phyloP scores from a whole-genome alignment of 2,113 vertebrate species.

The Catagonus wagneri region DNA sequence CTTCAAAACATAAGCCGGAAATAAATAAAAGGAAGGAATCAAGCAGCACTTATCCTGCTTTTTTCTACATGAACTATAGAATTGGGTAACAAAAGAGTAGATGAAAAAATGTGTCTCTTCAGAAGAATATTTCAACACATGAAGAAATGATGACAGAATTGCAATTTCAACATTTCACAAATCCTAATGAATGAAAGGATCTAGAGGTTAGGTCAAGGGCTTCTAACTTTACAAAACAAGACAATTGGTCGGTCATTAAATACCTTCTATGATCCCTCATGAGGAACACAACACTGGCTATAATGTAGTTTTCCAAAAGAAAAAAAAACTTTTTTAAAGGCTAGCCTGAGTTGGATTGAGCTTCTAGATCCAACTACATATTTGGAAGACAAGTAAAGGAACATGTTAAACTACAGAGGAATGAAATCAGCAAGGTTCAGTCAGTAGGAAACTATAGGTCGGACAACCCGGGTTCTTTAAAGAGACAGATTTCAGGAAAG shows the following conservation, averaged over 20 bases:
- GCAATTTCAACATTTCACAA: not conserved
- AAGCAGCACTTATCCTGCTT: slow-evolving; percentile 2
- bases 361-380: not conserved
- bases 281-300: not conserved
- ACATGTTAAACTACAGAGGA: not conserved
- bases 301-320: not conserved
- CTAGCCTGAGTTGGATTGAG: not conserved
- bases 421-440: not conserved
- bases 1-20: slow-evolving; percentile 42
- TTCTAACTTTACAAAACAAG: not conserved
- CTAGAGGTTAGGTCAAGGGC: not conserved
- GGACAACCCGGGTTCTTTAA: not conserved
- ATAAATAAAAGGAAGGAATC: slow-evolving; percentile 39
- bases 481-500: not conserved
- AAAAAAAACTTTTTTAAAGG: not conserved
- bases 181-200: not conserved
- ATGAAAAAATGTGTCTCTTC: not conserved
- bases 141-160: not conserved
- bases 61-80: slow-evolving; percentile 41
- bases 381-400: not conserved
- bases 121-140: not conserved
- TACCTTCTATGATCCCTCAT: not conserved
- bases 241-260: not conserved
- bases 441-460: not conserved
- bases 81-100: not conserved